phyloP scores from a whole-genome alignment of 2,113 vertebrate genomes.

The Pachypanchax playfairii region DNA sequence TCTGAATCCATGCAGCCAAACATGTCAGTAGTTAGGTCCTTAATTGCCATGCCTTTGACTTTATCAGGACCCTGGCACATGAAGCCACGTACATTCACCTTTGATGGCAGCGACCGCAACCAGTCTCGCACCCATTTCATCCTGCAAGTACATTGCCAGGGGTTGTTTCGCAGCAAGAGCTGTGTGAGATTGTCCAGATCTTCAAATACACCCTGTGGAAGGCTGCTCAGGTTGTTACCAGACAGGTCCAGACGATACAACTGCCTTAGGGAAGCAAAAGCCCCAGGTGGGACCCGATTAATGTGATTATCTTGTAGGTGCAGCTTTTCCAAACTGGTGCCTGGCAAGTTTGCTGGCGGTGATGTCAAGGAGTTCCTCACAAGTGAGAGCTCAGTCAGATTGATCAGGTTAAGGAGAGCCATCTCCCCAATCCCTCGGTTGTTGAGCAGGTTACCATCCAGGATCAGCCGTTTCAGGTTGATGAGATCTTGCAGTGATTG shows the following conservation, averaged over 20 bases:
- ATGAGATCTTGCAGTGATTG: slow-evolving; percentile 95
- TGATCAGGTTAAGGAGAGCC: slow-evolving; percentile 93
- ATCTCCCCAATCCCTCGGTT: slow-evolving; percentile 94
- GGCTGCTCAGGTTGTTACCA: slow-evolving; percentile 95
- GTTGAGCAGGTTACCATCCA: slow-evolving; percentile 97
- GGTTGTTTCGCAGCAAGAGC: slow-evolving; percentile 95
- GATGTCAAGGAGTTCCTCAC: slow-evolving; percentile 94
- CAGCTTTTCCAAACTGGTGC: slow-evolving; percentile 92
- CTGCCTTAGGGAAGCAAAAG: slow-evolving; percentile 94
- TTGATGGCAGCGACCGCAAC: slow-evolving; percentile 89
- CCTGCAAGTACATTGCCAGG: slow-evolving; percentile 96
- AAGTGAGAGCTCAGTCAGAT: slow-evolving; percentile 94
- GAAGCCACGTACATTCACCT: slow-evolving; percentile 96
- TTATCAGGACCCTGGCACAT: slow-evolving; percentile 99
- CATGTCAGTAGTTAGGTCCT: slow-evolving; percentile 90
- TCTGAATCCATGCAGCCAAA: slow-evolving; percentile 90
- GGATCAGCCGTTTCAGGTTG: slow-evolving; percentile 94
- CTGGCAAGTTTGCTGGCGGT: slow-evolving; percentile 92
- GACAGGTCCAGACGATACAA: slow-evolving; percentile 96
- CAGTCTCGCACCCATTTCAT: slow-evolving; percentile 99
- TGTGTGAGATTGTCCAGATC: slow-evolving; percentile 98
- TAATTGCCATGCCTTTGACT: slow-evolving; percentile 98
- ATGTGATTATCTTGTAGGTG: slow-evolving; percentile 99
- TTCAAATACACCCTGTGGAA: slow-evolving; percentile 96
- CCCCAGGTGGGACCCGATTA: slow-evolving; percentile 89